A percentile compares a stretch with the other conserved stretches of the same genome.
Conservation (phyloP, 92 coral and sea anemone species). For the Epizoanthus scotinus region DNA sequence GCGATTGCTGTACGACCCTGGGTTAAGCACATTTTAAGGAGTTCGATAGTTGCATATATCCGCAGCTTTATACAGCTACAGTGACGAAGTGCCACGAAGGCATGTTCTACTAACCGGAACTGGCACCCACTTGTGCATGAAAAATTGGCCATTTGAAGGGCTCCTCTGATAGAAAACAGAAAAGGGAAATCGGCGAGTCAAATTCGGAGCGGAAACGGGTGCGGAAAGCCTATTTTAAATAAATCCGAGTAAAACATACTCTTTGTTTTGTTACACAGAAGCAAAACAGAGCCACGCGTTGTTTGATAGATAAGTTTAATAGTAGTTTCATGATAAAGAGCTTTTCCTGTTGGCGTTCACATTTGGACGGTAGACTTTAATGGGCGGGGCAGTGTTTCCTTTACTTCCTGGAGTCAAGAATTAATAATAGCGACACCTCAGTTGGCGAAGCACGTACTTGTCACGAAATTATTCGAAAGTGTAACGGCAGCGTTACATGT, state of each 20-base stretch:
- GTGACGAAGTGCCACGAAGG: background rate
- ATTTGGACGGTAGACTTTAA: slow-evolving; percentile 16
- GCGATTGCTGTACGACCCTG: background rate
- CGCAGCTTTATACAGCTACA: background rate
- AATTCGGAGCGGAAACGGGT: background rate
- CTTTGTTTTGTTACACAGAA: background rate
- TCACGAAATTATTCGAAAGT: slow-evolving; percentile 6
- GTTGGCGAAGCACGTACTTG: slow-evolving; percentile 21
- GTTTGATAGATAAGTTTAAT: background rate
- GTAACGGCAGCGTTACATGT: background rate
- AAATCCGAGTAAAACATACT: background rate
- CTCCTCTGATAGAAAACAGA: background rate
- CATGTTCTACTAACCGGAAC: slow-evolving; percentile 1
- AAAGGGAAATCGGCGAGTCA: background rate
- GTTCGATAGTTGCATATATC: too few relatives aligned
- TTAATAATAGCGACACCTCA: slow-evolving; percentile 18
- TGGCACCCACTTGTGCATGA: background rate
- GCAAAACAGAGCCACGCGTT: slow-evolving; percentile 22
- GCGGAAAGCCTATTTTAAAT: background rate
- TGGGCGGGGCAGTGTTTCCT: slow-evolving; percentile 31
- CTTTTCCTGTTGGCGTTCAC: slow-evolving; percentile 36
- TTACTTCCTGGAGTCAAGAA: slow-evolving; percentile 36
- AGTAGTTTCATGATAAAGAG: slow-evolving; percentile 2
- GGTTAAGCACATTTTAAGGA: background rate
- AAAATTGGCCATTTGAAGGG: background rate